These are phyloP conservation scores for Thomomys bottae DNA, from an alignment of 2,113 vertebrate genomes.

Conservation along the genomic window DNA sequence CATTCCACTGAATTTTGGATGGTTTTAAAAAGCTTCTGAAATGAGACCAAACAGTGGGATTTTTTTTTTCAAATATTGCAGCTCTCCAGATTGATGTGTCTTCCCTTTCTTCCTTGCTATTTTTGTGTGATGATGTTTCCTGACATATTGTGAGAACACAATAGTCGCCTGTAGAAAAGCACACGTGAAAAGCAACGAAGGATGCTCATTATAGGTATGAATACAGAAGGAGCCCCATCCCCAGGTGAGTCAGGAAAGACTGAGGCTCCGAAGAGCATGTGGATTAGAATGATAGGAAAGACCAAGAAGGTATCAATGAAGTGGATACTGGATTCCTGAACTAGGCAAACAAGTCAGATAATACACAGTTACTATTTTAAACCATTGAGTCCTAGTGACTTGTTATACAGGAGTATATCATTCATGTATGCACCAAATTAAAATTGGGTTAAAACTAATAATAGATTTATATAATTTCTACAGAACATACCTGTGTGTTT, in stretches of 20 bases:
- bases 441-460: too few species aligned
- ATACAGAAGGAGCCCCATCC: background rate
- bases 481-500: background rate
- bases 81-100: background rate
- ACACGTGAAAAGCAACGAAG: background rate
- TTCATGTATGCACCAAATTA: too few species aligned
- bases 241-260: background rate
- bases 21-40: background rate
- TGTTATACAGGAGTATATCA: background rate
- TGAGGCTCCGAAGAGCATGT: background rate
- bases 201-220: background rate
- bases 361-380: background rate
- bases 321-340: background rate
- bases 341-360: background rate
- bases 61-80: background rate
- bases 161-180: background rate
- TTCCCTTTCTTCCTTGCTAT: too few species aligned
- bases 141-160: background rate
- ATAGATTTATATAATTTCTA: background rate
- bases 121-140: background rate
- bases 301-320: background rate
- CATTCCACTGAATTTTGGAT: background rate
- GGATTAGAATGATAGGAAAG: background rate
- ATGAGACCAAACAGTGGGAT: background rate
- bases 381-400: background rate